Evolutionary conservation across 2,888 invertebrate genomes (phyloP).

Genomic region (Phengaris alcon): DNA sequence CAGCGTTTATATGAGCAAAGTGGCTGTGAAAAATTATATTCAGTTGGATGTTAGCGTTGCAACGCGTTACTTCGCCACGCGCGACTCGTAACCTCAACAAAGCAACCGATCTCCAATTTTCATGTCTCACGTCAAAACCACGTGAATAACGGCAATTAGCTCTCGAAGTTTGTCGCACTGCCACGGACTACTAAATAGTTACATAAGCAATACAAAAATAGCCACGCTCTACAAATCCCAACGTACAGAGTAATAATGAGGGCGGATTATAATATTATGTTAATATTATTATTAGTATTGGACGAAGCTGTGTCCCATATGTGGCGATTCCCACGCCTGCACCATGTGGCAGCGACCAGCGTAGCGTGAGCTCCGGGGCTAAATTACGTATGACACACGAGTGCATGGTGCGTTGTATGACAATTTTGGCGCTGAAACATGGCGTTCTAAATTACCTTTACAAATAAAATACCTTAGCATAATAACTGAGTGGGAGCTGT

Average conservation of each 20-base stretch:
- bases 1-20: too few species aligned
- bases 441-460: neutral
- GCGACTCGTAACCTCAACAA: too few species aligned
- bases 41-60: too few species aligned
- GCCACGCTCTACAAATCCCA: conserved; percentile 43
- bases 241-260: conserved; percentile 53
- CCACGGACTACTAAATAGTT: too few species aligned
- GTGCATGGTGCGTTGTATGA: too few species aligned
- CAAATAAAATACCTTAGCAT: too few species aligned
- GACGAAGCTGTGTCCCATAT: conserved; percentile 75
- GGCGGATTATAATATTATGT: conserved; percentile 51
- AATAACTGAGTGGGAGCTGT: too few species aligned
- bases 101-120: too few species aligned
- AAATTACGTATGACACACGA: neutral
- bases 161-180: neutral
- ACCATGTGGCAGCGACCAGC: conserved; percentile 66
- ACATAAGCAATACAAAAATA: neutral
- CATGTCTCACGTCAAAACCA: too few species aligned
- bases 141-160: neutral
- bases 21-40: too few species aligned
- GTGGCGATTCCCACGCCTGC: conserved; percentile 70
- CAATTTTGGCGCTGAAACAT: conserved; percentile 9
- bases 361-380: conserved; percentile 34
- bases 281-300: conserved; percentile 68
- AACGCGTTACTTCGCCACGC: too few species aligned